phyloP scores from a whole-genome alignment of 2,113 vertebrate genomes.

The Carlito syrichta region DNA sequence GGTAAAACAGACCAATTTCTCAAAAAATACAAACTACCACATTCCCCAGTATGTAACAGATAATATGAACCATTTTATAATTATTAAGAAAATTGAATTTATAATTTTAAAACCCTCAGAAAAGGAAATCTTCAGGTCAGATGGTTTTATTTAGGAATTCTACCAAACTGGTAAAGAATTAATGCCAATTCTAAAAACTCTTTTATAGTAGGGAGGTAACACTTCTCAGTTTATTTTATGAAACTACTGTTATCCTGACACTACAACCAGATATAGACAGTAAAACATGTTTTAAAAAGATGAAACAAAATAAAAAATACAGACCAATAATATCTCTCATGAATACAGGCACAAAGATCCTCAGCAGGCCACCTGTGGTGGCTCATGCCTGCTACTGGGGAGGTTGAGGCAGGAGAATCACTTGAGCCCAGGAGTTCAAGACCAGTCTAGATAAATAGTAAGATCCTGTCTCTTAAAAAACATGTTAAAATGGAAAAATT shows the following conservation, averaged over 20 bases:
- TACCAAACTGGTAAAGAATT: not conserved
- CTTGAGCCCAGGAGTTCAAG: not conserved
- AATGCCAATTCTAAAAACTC: not conserved
- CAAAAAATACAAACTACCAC: not conserved
- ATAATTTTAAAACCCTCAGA: not conserved
- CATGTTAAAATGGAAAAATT: not conserved
- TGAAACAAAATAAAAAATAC: not conserved
- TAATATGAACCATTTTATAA: not conserved
- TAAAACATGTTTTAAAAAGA: not conserved
- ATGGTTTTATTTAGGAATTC: not conserved
- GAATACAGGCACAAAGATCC: not conserved
- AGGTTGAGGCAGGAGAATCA: not conserved
- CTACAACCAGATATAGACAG: not conserved
- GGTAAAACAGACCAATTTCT: not conserved
- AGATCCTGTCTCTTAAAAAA: not conserved
- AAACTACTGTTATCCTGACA: not conserved
- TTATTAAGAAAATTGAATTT: not conserved
- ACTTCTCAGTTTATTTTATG: not conserved
- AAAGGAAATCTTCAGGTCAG: not conserved
- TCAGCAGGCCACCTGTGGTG: not conserved
- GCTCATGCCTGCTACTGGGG: not conserved
- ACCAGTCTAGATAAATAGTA: not conserved
- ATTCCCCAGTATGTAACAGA: not conserved
- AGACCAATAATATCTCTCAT: not conserved
- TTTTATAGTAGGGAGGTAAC: not conserved